Conservation (phyloP, 2,797 vertebrate species). For the Rousettus madagascariensis region DNA sequence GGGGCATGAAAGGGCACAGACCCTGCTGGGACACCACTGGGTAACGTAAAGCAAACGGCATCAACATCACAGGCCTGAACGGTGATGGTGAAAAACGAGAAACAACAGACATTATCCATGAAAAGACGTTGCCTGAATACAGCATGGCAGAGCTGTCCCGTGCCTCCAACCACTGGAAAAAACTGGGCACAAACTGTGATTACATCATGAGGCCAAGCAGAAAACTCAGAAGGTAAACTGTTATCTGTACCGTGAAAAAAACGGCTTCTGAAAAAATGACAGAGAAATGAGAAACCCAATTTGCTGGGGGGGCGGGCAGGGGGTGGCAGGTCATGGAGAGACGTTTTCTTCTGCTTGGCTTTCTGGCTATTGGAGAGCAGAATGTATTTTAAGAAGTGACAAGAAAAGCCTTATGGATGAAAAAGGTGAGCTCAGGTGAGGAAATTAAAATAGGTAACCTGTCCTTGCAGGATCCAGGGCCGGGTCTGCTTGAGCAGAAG, state of each 20-base stretch:
- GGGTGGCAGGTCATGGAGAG: background rate
- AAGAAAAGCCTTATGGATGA: background rate
- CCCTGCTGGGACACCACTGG: accelerated
- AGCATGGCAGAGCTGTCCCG: background rate
- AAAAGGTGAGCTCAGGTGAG: background rate
- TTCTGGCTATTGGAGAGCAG: background rate
- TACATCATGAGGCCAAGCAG: accelerated
- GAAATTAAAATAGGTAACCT: background rate
- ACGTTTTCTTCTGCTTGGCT: background rate
- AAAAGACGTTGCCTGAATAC: background rate
- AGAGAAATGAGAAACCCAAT: background rate
- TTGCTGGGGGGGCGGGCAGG: background rate
- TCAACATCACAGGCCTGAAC: background rate
- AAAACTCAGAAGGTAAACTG: background rate
- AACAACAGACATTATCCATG: accelerated
- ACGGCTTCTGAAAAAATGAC: background rate
- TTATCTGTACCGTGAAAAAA: background rate
- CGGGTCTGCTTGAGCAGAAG: background rate
- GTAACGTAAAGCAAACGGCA: accelerated
- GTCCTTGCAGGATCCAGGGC: background rate
- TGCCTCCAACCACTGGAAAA: background rate
- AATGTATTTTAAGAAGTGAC: background rate
- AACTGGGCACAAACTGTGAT: accelerated
- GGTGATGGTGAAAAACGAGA: accelerated
- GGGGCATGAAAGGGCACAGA: accelerated